Evolutionary conservation across 2,888 invertebrate genomes (phyloP), one percentile per base, ranked within the genome.

Genomic region (Camptogramma bilineatum): DNA sequence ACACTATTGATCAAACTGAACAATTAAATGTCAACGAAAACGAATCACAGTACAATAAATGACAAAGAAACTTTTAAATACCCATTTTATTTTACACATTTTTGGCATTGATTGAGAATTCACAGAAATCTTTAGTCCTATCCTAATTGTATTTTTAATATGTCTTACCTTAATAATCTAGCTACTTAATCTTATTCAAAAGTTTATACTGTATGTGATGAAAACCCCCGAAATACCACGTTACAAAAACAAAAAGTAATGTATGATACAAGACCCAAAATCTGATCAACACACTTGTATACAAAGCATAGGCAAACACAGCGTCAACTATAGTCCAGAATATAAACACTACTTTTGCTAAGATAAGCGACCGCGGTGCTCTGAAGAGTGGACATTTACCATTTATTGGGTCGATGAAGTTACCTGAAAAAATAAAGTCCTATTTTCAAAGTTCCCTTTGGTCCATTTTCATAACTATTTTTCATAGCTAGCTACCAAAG

Each of bases 311-410:
- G 0, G 90, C 73, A 59, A 94, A 91, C 21, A 94, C 61, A 24
- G 91, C 72, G 61, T 95, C 94, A 64, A 96, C 80, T 5, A 92
- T 21, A 10, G 95, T 95, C 96, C 96, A 96, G 79, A 96, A 95
- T 19, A 94, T 72, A 48, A 96, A 93, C 1, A 95, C 95, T 58
- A 85, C 51, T 72, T 84, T 85, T 0, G 92, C 89, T 16, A 72
- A 62, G 5, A 71, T 52, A 52, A 92, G 71, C 0, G 89, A 78
- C 51, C 87, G 82, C 13, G 88, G 80, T 16, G 72, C 54, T 63
- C 87, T 78, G 68, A 82, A 77, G 8, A 72, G 53, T 4, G 87
- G 84, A 44, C 81, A 68, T 65, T 76, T 84, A 34, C 80, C 85
- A n/a, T 83, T 75, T 17, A 74, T 68, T 13, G 82, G 73, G 60